phyloP scores from a whole-genome alignment of 2,888 invertebrate genomes.

The Homarus gammarus region DNA sequence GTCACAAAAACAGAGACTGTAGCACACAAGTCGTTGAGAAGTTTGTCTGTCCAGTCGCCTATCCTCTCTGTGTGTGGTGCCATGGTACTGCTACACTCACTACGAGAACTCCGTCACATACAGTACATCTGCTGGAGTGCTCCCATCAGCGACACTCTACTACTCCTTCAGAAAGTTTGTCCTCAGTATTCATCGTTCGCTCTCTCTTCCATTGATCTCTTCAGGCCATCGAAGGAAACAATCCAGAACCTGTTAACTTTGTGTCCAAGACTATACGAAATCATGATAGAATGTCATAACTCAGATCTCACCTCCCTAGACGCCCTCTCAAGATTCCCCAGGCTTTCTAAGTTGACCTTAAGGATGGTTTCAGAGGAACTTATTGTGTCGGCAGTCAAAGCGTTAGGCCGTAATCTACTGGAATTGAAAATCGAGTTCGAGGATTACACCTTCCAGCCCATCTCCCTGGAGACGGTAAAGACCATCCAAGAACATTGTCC shows the following conservation, averaged over 20 bases:
- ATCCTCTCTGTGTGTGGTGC: conserved; percentile 12
- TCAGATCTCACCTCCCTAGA: conserved; percentile 4
- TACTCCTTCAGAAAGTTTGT: background rate
- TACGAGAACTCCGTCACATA: conserved; percentile 13
- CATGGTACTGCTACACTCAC: conserved; percentile 8
- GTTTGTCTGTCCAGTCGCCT: conserved; percentile 9
- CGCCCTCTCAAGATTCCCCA: background rate
- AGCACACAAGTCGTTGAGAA: background rate
- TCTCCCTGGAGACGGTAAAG: conserved; percentile 13
- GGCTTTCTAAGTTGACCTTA: background rate
- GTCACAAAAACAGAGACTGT: background rate
- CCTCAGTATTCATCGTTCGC: background rate
- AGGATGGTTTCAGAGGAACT: conserved; percentile 36
- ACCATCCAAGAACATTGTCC: conserved; percentile 37
- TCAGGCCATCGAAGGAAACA: conserved; percentile 12
- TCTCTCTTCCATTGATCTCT: conserved; percentile 22
- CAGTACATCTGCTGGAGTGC: conserved; percentile 27
- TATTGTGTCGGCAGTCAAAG: conserved; percentile 36
- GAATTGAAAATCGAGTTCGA: conserved; percentile 38
- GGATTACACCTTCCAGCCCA: conserved; percentile 24
- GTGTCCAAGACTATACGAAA: conserved; percentile 13
- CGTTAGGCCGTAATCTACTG: conserved; percentile 6
- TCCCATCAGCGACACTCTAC: conserved; percentile 17
- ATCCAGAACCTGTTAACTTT: background rate
- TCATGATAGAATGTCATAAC: conserved; percentile 32